Evolutionary conservation across 2,888 invertebrate species (phyloP), one percentile per base, ranked within the genome.

Genomic region (Drosophila histrio): DNA sequence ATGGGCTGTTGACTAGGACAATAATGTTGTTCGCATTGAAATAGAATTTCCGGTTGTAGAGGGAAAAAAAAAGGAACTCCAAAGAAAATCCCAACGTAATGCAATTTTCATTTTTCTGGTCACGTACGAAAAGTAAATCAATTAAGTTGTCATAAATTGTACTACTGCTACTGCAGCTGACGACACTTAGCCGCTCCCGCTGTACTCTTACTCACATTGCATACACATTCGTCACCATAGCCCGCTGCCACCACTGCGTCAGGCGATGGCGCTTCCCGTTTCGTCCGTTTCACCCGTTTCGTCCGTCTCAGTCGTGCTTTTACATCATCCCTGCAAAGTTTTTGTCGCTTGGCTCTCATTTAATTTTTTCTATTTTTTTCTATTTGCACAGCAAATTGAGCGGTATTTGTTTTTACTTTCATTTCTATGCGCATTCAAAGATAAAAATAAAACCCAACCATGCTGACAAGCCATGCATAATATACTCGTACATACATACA

Each of bases 111-210:
- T 86, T 90, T 90, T 90, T 90, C 90, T 89, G 89, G 90, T 90
- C 90, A 90, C 90, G 90, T 90, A 85, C 85, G 89, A 81, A 88
- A 82, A 90, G 90, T 90, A 90, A 90, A 90, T 90, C 90, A 90
- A 90, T 90, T 90, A 90, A 89, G 90, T 90, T 90, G 89, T 90
- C 90, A 90, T 90, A 90, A 90, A 90, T 90, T 90, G 87, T 85
- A 77, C 79, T 71, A 71, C 69, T 77, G 64, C 72, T 56, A 60
- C 57, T 75, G 77, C 73, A 72, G 74, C 74, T 65, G 73, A 56
- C 74, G 73, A 74, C 74, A 77, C 67, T 77, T 72, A 57, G 56
- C 38, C 57, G 61, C 50, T 54, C 32, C 53, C 53, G 36, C 57
- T 41, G 22, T 46, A 54, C 72, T 34, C 62, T 17, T 46, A 54